Evolutionary conservation across 2,888 invertebrate genomes (phyloP).

Genomic region (Hofmannophila pseudospretella): DNA sequence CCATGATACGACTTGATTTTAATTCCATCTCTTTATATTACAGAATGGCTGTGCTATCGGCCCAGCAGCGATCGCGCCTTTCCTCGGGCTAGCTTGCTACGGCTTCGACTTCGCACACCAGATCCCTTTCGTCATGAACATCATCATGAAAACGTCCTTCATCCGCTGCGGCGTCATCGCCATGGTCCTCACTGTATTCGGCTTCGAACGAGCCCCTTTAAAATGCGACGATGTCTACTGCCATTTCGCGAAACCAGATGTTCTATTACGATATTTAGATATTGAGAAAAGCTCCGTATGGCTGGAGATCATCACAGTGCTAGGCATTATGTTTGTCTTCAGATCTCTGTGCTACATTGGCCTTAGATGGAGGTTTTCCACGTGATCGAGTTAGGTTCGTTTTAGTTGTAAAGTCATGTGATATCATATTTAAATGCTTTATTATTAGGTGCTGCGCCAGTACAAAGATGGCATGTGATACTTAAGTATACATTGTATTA

Average conservation of each 20-base stretch:
- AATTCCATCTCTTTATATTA: no score
- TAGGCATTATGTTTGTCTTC: slow-evolving; percentile 74
- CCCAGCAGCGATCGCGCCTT: slow-evolving; percentile 80
- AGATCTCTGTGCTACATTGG: slow-evolving; percentile 77
- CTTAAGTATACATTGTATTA: slow-evolving; percentile 6
- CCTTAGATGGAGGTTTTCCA: slow-evolving; percentile 73
- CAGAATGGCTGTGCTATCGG: slow-evolving; percentile 84
- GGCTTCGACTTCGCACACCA: slow-evolving; percentile 83
- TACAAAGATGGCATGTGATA: slow-evolving; percentile 22
- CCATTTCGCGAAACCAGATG: slow-evolving; percentile 81
- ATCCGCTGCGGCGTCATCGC: slow-evolving; percentile 82
- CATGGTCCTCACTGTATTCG: slow-evolving; percentile 80
- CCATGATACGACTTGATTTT: no score
- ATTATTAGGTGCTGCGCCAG: slow-evolving; percentile 12
- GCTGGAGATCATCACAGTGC: slow-evolving; percentile 73
- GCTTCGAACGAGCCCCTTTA: slow-evolving; percentile 76
- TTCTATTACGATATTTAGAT: slow-evolving; percentile 78
- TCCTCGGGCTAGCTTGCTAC: slow-evolving; percentile 82
- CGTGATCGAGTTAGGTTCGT: slow-evolving; percentile 36
- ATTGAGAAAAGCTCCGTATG: slow-evolving; percentile 77
- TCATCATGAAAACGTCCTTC: slow-evolving; percentile 81
- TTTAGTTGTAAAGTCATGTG: slow-evolving; percentile 10
- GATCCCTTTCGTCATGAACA: slow-evolving; percentile 79
- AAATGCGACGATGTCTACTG: slow-evolving; percentile 80
- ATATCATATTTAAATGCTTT: slow-evolving; percentile 13